Base-by-base conservation (phyloP, 1,140 invertebrate species). In the Arion vulgaris region DNA sequence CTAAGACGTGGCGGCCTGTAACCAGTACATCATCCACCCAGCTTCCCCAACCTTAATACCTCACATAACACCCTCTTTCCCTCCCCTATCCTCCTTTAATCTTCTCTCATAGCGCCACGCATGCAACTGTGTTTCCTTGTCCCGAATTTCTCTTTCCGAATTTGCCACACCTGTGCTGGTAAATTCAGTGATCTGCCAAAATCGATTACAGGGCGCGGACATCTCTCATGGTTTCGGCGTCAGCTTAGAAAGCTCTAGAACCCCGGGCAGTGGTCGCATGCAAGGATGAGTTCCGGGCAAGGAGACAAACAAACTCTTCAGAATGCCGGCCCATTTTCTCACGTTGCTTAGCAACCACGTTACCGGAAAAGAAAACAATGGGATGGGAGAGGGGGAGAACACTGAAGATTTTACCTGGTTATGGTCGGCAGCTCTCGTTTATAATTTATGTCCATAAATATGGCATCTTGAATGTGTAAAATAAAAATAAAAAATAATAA, bases 271-370 rank as follows among this genome's bases (percentile, higher is more conserved):
- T 34, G 62, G n/a, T 66, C 28, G 62, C 62, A 66, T 66, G 62
- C 62, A 32, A 66, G 62, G 62, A 66, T 66, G 62, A 66, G 62
- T 66, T 66, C 62, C 62, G 62, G 62, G 62, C 62, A 66, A 66
- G 62, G 62, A 66, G 62, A 28, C 62, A 66, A 66, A 66, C n/a
- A 28, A 57, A 66, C n/a, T 66, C n/a, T 66, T 66, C 28, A 66
- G 28, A 17, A 66, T 66, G 2, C 19, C 62, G 62, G 62, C 28
- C 62, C 62, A 66, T 32, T 66, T 66, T 66, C 62, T 66, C 62
- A 66, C 32, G 62, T 32, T 66, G 62, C 62, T 66, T 66, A 66
- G 62, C 62, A 66, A 66, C 62, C 62, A 66, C n/a, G 62, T 28
- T 5, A 66, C 62, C 62, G 32, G 62, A 66, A 34, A 66, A 66